Evolutionary conservation across 1,140 invertebrate genomes (phyloP).

Genomic region (Calephelis nemesis): DNA sequence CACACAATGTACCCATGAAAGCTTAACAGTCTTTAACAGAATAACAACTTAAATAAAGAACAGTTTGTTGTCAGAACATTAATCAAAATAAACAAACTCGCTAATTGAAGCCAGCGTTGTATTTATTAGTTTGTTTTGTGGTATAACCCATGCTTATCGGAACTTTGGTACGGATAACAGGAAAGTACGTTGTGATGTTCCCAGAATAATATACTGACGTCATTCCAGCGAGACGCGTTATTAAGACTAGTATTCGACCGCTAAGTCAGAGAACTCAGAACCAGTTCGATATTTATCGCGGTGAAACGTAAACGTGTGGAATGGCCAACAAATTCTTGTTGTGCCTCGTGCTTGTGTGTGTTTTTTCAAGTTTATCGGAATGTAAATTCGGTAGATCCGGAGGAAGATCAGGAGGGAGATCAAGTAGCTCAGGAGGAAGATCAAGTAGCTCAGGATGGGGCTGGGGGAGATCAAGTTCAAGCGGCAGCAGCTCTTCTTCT

Average conservation of each 20-base stretch:
- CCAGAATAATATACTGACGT: conserved; percentile 33
- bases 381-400: conserved; percentile 28
- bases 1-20: too few relatives aligned
- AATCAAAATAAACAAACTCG: too few relatives aligned
- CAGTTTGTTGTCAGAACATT: too few relatives aligned
- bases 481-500: conserved; percentile 19
- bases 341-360: conserved; percentile 40
- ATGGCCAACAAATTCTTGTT: conserved; percentile 43
- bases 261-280: background rate
- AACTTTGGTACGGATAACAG: conserved; percentile 7
- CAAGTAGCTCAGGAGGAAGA: conserved; percentile 5
- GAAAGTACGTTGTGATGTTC: conserved; percentile 27
- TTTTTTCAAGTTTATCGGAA: conserved; percentile 28
- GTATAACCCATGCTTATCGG: background rate
- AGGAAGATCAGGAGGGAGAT: conserved; percentile 2
- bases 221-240: conserved; percentile 11
- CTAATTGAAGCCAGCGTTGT: background rate
- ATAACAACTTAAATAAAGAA: too few relatives aligned
- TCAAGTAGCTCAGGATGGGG: conserved; percentile 31
- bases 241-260: background rate
- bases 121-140: background rate
- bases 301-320: conserved; percentile 24
- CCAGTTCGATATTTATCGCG: conserved; percentile 26
- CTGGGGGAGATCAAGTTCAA: conserved; percentile 25
- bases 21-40: too few relatives aligned